Evolutionary conservation across 2,888 invertebrate species (phyloP), one percentile per base, ranked within the genome.

Genomic region (Morpho deidamia): DNA sequence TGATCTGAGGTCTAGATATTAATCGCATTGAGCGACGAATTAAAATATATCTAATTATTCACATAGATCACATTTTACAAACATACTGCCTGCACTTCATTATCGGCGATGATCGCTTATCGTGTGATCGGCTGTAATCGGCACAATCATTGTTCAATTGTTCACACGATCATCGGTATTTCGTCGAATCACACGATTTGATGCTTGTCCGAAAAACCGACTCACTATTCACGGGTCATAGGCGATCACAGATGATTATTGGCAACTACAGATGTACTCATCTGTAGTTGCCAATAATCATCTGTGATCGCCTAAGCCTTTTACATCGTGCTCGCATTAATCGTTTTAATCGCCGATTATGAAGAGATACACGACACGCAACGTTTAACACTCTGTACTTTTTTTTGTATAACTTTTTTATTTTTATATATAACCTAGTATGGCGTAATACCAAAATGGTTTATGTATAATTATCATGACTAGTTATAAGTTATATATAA

Each of bases 51-150:
- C 63, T 78, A 70, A 69, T 70, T 71, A 64, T 69, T 69, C 75
- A 77, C 70, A 70, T 78, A 84, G 68, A 85, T 84, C 83, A 83
- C 84, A 84, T 74, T 80, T 80, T 68, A 72, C 74, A 74, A 70
- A 65, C 72, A 73, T 68, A 71, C 68, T 23, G 3, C 23, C 23
- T 23, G 23, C 23, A 23, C 23, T 56, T 75, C 76, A 71, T 53
- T 53, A 61, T 60, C 56, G 23, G 23, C 23, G 23, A 23, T 23
- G 23, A 23, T 23, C 23, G 23, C 5, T 23, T 3, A 23, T 23
- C 5, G 5, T 23, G 23, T 23, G 23, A 23, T 23, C 23, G 23
- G 3, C 23, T 23, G 5, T 23, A 5, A 62, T 65, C 52, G 64
- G 60, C 52, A 71, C 72, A 81, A 71, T 68, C 72, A 72, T 65